Evolutionary conservation across 2,797 vertebrate species (phyloP), one percentile per base, ranked within the genome.

Genomic region (Chiloscyllium punctatum): DNA sequence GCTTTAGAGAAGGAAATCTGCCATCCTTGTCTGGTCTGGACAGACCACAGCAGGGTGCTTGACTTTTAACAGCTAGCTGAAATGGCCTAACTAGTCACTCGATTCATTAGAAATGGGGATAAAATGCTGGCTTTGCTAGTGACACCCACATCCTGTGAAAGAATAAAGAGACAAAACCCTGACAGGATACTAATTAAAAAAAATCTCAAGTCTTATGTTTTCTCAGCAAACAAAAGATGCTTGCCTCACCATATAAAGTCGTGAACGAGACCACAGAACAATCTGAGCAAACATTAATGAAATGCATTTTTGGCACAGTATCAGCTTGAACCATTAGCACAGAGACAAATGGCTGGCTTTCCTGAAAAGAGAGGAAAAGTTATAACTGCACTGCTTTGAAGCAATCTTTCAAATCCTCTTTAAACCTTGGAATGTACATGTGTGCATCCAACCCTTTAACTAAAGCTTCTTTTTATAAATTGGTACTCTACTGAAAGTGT

Each of bases 361-460:
- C 72, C 48, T 95, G 94, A 77, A 95, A 95, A 72, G 42, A 77
- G 94, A 42, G 71, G 27, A 71, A 48, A 95, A 77, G 69, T n/a
- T 48, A 74, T 77, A 53, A 74, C 71, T 42, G 72, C 23, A 95
- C 30, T 15, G 33, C 27, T 72, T 95, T 74, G 94, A 95, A 95
- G 48, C 71, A 95, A 95, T 95, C 72, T 77, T 77, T 95, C 69
- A 95, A 95, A 74, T 95, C 69, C 42, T 95, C 94, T 95, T 95
- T 95, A 95, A 94, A 77, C 71, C 94, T 95, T 95, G 69, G 94
- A 95, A 77, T 95, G 69, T 71, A 95, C 94, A 95, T 74, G 94
- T 74, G 94, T 95, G 71, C 48, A 77, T 72, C 69, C 69, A 95
- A 53, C 71, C 71, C 48, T 53, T 53, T 74, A 95, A 95, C 94